Evolutionary conservation across 2,888 invertebrate genomes (phyloP), one percentile per base, ranked within the genome.

Genomic region (Oligia strigilis): DNA sequence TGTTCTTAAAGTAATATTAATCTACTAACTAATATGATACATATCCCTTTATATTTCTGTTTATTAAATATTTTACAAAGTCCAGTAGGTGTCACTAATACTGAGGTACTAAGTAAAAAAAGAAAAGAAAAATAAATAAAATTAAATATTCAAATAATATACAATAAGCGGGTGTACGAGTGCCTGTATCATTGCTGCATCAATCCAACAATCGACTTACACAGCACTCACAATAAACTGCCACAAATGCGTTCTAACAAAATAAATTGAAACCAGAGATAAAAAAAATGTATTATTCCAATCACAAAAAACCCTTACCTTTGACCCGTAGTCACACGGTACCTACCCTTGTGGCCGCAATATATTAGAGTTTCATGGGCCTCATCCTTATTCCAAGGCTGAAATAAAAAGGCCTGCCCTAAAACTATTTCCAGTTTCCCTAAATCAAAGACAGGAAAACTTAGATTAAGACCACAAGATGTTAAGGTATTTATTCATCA

Each of bases 311-410:
- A 55, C 4, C 46, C 78, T 60, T 60, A 62, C 71, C 81, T 78
- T 67, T 78, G 66, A 78, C 62, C 81, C 36, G 66, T 6, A 29
- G 43, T 36, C 60, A 36, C 66, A 55, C 40, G 13, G 40, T 36
- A 65, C 66, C 46, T 46, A 70, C 74, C 60, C n/a, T 69, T 58
- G 65, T 58, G 72, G n/a, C 72, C 64, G 72, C 67, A 40, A 80
- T 74, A 64, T 81, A 85, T 83, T 83, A 81, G 83, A 85, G 76
- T 84, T 84, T 78, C 86, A 82, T 82, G 36, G 69, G 14, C 43
- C 71, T 82, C 78, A 77, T 82, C 49, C 60, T 64, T 82, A 85
- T 78, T 78, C 78, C 43, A 58, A 58, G 23, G 65, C 60, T 6
- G 23, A 49, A 75, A 77, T 58, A 69, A 65, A 76, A 79, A 60